Evolutionary conservation across 2,888 invertebrate species (phyloP).

Genomic region (Blastobasis lacticolella): DNA sequence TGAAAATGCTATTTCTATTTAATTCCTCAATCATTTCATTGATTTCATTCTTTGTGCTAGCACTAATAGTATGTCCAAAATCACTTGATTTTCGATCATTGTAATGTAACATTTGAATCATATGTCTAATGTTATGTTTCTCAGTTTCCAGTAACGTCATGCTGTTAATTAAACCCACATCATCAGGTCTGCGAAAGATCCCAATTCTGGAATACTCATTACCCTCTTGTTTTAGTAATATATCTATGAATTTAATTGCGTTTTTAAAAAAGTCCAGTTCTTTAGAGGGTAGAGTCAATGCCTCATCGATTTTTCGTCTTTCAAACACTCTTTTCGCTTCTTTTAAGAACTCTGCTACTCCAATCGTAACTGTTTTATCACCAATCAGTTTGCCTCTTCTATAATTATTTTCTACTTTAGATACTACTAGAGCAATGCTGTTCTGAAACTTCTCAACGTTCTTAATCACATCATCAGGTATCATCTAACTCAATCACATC

Average conservation of each 20-base stretch:
- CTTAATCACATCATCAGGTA: not conserved
- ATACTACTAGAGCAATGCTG: not conserved
- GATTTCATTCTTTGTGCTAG: not conserved
- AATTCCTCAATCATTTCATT: not conserved
- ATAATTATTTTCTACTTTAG: slow-evolving; percentile 1
- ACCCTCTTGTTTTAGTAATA: not conserved
- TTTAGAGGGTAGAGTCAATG: not conserved
- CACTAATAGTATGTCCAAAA: not conserved
- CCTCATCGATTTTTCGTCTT: not conserved
- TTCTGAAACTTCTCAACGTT: not conserved
- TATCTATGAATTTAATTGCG: not conserved
- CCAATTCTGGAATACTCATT: not conserved
- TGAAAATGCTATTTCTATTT: not conserved
- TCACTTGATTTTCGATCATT: not conserved
- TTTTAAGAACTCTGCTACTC: not conserved
- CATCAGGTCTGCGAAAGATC: not conserved
- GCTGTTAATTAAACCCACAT: not conserved
- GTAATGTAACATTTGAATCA: not conserved
- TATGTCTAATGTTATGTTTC: not conserved
- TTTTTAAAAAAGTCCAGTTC: not conserved
- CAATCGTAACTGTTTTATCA: not conserved
- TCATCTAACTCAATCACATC: not conserved
- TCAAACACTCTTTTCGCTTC: not conserved
- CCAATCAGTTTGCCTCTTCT: not conserved
- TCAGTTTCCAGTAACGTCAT: not conserved